phyloP scores from a whole-genome alignment of 2,888 invertebrate genomes.

The Anaspis maculata region DNA sequence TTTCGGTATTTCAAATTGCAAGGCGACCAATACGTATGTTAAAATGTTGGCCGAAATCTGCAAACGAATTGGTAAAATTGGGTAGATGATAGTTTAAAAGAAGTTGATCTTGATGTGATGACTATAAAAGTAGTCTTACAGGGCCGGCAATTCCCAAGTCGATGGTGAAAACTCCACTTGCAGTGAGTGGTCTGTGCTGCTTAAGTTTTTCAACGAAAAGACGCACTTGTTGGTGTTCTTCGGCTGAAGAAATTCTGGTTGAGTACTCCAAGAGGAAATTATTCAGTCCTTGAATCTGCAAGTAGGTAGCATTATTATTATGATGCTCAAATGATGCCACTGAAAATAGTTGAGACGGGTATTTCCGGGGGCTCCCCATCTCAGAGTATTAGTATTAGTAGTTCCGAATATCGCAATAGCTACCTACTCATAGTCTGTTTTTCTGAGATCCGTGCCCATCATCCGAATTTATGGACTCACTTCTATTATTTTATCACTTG shows the following conservation, averaged over 20 bases:
- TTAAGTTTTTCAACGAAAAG: conserved; percentile 38
- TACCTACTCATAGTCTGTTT: conserved; percentile 3
- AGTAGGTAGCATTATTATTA: conserved; percentile 13
- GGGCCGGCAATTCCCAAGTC: conserved; percentile 39
- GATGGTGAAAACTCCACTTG: conserved; percentile 37
- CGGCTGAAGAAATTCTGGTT: conserved; percentile 30
- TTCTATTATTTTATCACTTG: too few relatives aligned
- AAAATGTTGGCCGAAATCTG: conserved; percentile 40
- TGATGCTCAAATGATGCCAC: too few relatives aligned
- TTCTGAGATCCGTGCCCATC: too few relatives aligned
- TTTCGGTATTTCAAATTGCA: conserved; percentile 39
- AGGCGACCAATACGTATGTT: conserved; percentile 39
- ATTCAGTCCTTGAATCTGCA: conserved; percentile 34
- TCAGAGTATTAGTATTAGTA: too few relatives aligned
- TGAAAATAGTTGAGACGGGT: background rate
- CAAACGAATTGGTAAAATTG: too few relatives aligned
- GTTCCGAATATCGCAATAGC: conserved; percentile 5
- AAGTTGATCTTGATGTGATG: background rate
- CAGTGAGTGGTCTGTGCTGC: conserved; percentile 34
- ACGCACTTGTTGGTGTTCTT: conserved; percentile 38
- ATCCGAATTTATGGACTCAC: too few relatives aligned
- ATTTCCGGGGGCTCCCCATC: too few relatives aligned
- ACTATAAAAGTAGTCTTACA: conserved; percentile 20
- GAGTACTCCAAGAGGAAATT: conserved; percentile 37
- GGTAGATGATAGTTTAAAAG: too few relatives aligned